Evolutionary conservation across 2,113 vertebrate genomes (phyloP).

Genomic region (Prionailurus viverrinus): DNA sequence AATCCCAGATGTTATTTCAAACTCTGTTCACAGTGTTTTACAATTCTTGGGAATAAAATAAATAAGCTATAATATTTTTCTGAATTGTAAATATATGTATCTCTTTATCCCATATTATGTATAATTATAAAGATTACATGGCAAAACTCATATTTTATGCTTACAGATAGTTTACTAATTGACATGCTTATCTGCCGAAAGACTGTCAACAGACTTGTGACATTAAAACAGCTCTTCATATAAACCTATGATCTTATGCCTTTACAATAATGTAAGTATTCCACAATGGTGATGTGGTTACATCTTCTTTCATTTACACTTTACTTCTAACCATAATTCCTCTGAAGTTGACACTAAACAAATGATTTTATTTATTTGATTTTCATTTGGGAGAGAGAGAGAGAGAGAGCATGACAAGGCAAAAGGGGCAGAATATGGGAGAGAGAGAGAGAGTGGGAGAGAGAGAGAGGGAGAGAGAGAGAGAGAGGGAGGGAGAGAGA

Average conservation of each 20-base stretch:
- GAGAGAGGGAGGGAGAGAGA: too few relatives aligned
- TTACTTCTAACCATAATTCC: neutral
- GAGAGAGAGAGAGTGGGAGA: too few relatives aligned
- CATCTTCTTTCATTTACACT: neutral
- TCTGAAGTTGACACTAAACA: neutral
- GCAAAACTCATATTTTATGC: neutral
- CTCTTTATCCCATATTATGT: neutral
- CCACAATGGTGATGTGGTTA: neutral
- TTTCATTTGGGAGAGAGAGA: too few relatives aligned
- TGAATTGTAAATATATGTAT: neutral
- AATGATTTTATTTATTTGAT: neutral
- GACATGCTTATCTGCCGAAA: neutral
- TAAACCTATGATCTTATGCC: neutral
- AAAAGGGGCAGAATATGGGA: too few relatives aligned
- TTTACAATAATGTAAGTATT: neutral
- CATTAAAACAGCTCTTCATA: neutral
- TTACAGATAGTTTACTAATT: neutral
- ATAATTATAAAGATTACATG: neutral
- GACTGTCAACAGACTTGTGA: neutral
- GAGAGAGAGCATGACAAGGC: too few relatives aligned
- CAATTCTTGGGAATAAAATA: neutral
- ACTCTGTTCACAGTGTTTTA: neutral
- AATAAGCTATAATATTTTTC: neutral
- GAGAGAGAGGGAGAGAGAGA: too few relatives aligned
- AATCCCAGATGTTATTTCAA: slow-evolving; percentile 19